A percentile compares a stretch with the other conserved stretches of the same genome.
Evolutionary conservation across 30 jellyfish, hydroid and myxozoan species (phyloP).

Genomic region (Sanderia malayensis): DNA sequence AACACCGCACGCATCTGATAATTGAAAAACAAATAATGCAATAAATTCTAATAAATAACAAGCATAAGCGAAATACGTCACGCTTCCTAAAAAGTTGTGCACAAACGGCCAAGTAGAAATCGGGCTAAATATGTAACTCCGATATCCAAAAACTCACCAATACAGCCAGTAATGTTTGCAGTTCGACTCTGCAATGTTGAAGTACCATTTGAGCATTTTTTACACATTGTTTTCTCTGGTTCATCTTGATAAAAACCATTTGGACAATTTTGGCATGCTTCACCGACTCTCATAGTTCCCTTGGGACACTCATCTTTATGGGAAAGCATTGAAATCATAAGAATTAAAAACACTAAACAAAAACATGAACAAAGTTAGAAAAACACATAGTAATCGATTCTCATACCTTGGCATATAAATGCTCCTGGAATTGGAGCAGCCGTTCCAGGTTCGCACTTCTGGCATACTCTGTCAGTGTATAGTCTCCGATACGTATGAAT

Average conservation of each 20-base stretch:
- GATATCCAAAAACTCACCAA: conserved; percentile 28
- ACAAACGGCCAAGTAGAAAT: too few species aligned
- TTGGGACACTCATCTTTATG: conserved; percentile 29
- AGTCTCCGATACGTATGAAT: background rate
- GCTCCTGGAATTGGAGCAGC: conserved; percentile 20
- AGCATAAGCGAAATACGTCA: too few species aligned
- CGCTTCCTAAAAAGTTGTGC: too few species aligned
- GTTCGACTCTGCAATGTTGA: conserved; percentile 17
- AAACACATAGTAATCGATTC: background rate
- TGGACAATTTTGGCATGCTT: conserved; percentile 26
- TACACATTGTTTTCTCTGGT: conserved; percentile 14
- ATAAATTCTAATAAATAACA: too few species aligned
- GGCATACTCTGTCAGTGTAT: background rate
- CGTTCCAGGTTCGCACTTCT: conserved; percentile 14
- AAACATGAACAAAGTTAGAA: too few species aligned
- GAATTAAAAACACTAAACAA: too few species aligned
- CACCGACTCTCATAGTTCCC: conserved; percentile 15
- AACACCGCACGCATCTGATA: conserved; percentile 15
- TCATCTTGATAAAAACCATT: conserved; percentile 39
- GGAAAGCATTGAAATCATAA: too few species aligned
- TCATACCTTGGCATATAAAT: conserved; percentile 9
- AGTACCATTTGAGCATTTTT: conserved; percentile 35
- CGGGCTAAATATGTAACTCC: too few species aligned
- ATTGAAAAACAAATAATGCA: too few species aligned
- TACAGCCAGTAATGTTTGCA: conserved; percentile 8